Base-by-base conservation (phyloP, 2,888 invertebrate species). In the Leistus spinibarbis region DNA sequence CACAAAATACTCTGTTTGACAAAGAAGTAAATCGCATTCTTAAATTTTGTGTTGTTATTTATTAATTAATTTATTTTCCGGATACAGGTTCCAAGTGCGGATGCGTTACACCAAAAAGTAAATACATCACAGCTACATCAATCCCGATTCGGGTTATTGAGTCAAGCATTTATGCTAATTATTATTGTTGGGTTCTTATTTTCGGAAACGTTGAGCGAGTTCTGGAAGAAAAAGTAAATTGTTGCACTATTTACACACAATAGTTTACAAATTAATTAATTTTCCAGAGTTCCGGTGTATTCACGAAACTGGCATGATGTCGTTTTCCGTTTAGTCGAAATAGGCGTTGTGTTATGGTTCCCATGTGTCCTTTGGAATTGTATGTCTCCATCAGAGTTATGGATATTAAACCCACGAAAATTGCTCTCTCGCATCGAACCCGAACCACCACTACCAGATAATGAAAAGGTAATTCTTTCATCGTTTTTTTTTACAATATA, bases 361-460 rank as follows among this genome's bases (percentile, higher is more conserved):
- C 96, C 97, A 40, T 97, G 97, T 85, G 96, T 96, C 69, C 88
- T 97, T 79, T 97, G 97, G 97, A 97, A 97, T 88, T 96, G 95
- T 79, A 95, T 96, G 91, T 94, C 94, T 84, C 97, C 97, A 66
- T 95, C 96, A 84, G 92, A 95, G 85, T 88, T 97, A 78, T 97
- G 97, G 97, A 93, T 97, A 80, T 87, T 97, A 79, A 97, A 97
- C 88, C 97, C 97, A 54, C 91, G 95, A 80, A 93, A 94, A 83
- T 89, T 97, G 82, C 88, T 97, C 66, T 92, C 93, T 76, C 86
- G 89, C 78, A 89, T 87, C 56, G 87, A 88, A 69, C 78, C 85
- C 53, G 84, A 84, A 69, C 69, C 69, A 17, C 60, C 19, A 23
- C 54, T 5, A 40, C 22, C 16, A 24, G 71, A 73, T 20, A 73